A percentile compares a stretch with the other conserved stretches of the same genome.
phyloP scores from a whole-genome alignment of 2,888 invertebrate genomes.

The Tortricodes alternella region DNA sequence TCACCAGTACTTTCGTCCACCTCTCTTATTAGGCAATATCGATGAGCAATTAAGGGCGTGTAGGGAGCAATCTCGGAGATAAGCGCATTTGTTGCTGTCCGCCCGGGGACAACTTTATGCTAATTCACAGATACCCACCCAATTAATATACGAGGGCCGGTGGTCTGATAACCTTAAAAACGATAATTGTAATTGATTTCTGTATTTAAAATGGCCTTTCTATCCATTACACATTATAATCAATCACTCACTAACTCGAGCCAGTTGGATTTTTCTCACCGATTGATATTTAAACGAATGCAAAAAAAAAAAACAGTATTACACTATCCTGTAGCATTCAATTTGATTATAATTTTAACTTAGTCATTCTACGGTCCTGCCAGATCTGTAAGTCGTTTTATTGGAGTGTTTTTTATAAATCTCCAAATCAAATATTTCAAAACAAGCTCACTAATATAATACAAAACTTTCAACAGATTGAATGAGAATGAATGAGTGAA shows the following conservation, averaged over 20 bases:
- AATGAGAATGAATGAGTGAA: conserved; percentile 15
- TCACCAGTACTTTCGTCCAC: conserved; percentile 40
- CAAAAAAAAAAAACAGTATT: no score
- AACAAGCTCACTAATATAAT: conserved; percentile 25
- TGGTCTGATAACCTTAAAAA: conserved; percentile 28
- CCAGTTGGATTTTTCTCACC: no score
- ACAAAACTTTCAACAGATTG: conserved; percentile 19
- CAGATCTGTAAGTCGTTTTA: no score
- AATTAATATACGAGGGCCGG: conserved; percentile 36
- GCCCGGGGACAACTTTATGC: conserved; percentile 62
- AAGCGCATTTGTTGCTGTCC: conserved; percentile 71
- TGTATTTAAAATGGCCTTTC: conserved; percentile 6
- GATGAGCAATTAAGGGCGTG: conserved; percentile 79
- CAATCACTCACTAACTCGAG: no score
- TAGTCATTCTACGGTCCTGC: no score
- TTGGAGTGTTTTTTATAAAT: neutral
- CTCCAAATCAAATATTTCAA: conserved; percentile 26
- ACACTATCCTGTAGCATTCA: no score
- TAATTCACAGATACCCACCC: conserved; percentile 49
- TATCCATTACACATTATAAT: no score
- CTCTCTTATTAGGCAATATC: conserved; percentile 67
- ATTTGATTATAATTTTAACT: no score
- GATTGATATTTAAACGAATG: no score
- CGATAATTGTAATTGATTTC: conserved; percentile 17
- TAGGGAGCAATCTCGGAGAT: conserved; percentile 71